Percentiles rank a stretch among this genome's conserved stretches.
phyloP scores from a whole-genome alignment of 1,140 invertebrate species.

The Watersipora subatra region DNA sequence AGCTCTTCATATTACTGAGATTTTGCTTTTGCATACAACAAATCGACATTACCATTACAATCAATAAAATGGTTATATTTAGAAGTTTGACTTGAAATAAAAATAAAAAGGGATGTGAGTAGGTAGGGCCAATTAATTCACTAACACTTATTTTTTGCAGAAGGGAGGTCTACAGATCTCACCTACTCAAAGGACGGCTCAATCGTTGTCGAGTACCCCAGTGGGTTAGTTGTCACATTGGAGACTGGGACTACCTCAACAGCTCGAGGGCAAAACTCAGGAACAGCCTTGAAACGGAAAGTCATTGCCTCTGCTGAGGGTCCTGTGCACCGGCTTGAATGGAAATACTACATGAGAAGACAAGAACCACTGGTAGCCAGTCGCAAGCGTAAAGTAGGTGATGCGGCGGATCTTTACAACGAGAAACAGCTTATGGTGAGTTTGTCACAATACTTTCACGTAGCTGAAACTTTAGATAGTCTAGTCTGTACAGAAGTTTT shows the following conservation, averaged over 20 bases:
- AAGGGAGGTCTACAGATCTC: constrained; percentile 29
- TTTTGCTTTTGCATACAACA: too few relatives aligned
- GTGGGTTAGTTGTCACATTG: constrained; percentile 36
- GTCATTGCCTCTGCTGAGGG: constrained; percentile 54
- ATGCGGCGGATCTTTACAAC: constrained; percentile 24
- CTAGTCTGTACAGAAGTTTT: too few relatives aligned
- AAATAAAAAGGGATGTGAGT: too few relatives aligned
- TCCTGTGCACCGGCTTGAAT: constrained; percentile 82
- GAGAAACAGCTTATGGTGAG: constrained; percentile 38
- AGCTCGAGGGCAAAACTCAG: constrained; percentile 56
- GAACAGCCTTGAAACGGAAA: constrained; percentile 76
- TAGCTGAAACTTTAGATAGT: not conserved
- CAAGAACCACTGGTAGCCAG: constrained; percentile 26
- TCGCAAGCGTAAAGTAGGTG: constrained; percentile 28
- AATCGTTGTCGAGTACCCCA: constrained; percentile 39
- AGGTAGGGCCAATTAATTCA: too few relatives aligned
- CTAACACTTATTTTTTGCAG: too few relatives aligned
- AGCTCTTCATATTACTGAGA: too few relatives aligned
- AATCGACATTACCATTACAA: too few relatives aligned
- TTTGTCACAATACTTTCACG: constrained; percentile 7
- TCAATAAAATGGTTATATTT: too few relatives aligned
- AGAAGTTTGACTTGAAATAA: too few relatives aligned
- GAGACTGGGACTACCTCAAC: constrained; percentile 61
- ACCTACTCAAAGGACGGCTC: constrained; percentile 39
- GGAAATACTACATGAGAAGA: constrained; percentile 56